phyloP scores from a whole-genome alignment of 2,888 invertebrate species.

The Strigamia transsilvanica region DNA sequence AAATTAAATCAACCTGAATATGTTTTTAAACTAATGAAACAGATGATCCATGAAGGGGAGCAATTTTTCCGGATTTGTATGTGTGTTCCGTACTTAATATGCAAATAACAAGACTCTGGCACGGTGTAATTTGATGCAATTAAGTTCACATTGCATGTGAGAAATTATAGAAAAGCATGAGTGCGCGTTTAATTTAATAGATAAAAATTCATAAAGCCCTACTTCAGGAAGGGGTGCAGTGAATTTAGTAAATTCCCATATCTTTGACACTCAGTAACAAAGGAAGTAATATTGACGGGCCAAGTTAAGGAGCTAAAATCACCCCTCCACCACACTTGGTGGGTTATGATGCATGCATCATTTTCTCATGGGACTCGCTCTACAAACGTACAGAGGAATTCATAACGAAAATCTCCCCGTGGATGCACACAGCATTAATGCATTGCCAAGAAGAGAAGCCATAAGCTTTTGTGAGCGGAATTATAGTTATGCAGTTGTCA shows the following conservation, averaged over 20 bases:
- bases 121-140: slow-evolving; percentile 43
- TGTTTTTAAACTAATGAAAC: slow-evolving; percentile 46
- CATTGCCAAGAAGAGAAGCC: slow-evolving; percentile 47
- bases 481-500: slow-evolving; percentile 42
- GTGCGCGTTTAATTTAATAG: slow-evolving; percentile 49
- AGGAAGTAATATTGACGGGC: slow-evolving; percentile 48
- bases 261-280: slow-evolving; percentile 49
- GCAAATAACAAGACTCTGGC: slow-evolving; percentile 34
- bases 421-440: slow-evolving; percentile 45
- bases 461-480: slow-evolving; percentile 48
- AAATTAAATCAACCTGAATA: slow-evolving; percentile 40
- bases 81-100: slow-evolving; percentile 22
- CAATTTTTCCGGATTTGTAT: slow-evolving; percentile 32
- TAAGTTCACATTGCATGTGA: slow-evolving; percentile 43
- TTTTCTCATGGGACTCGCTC: slow-evolving; percentile 49
- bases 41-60: slow-evolving; percentile 41
- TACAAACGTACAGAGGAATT: slow-evolving; percentile 33
- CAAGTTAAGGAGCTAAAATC: slow-evolving; percentile 42
- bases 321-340: slow-evolving; percentile 48
- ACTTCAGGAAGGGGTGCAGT: slow-evolving; percentile 18
- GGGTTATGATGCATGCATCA: slow-evolving; percentile 49
- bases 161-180: slow-evolving; percentile 48
- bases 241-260: slow-evolving; percentile 48
- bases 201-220: slow-evolving; percentile 35
- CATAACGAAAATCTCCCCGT: slow-evolving; percentile 47